These are phyloP conservation scores for Lumbricus terrestris DNA, from an alignment of 2,888 invertebrate species.

Conservation along the genomic window DNA sequence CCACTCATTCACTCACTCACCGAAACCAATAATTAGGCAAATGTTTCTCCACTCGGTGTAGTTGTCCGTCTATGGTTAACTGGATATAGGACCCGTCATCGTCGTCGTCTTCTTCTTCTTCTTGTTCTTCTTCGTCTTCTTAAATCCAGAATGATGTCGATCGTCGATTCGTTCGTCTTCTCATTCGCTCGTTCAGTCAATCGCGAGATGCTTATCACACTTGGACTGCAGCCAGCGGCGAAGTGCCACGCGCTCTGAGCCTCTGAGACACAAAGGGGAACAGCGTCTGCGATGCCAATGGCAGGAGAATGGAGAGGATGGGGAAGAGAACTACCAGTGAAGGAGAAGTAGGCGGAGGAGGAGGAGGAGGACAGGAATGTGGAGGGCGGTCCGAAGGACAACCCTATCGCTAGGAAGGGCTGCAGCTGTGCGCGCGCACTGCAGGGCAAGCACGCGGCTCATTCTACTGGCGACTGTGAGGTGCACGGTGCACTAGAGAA, in stretches of 20 bases:
- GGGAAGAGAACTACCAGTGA: neutral
- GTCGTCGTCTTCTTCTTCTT: neutral
- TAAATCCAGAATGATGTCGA: neutral
- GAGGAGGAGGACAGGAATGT: neutral
- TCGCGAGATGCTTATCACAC: neutral
- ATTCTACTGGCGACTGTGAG: neutral
- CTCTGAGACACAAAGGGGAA: too few relatives aligned
- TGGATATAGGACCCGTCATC: neutral
- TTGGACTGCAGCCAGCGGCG: neutral
- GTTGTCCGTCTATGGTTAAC: neutral
- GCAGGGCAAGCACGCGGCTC: neutral
- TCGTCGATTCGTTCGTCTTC: neutral
- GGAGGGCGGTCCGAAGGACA: neutral
- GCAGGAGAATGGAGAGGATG: neutral
- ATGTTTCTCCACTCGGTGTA: neutral
- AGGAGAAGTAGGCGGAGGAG: neutral
- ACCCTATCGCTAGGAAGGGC: neutral
- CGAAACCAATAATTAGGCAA: neutral
- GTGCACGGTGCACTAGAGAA: neutral
- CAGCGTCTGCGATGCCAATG: constrained; percentile 3
- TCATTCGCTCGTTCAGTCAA: neutral
- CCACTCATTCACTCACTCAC: too few relatives aligned
- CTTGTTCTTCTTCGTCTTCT: neutral
- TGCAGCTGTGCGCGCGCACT: neutral
- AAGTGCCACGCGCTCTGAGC: neutral